Conservation (phyloP, 1,140 invertebrate genomes). For the Drosophila tristis region DNA sequence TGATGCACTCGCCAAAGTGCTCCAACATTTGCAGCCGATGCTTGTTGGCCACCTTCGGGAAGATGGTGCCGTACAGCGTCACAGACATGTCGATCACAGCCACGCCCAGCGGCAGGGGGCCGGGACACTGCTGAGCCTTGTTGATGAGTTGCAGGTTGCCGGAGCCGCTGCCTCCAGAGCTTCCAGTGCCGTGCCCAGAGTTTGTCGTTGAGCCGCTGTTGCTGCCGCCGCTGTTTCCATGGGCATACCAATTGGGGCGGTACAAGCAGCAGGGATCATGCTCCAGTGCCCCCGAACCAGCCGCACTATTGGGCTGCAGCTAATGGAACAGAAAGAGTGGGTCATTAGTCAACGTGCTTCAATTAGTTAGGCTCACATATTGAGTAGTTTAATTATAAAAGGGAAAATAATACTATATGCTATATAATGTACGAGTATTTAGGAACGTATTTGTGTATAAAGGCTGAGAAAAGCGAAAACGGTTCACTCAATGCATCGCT, state of each 20-base stretch:
- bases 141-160: slow-evolving; percentile 81
- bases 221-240: slow-evolving; percentile 64
- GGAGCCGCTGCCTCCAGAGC: slow-evolving; percentile 3
- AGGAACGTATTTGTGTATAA: no score
- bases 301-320: slow-evolving; percentile 95
- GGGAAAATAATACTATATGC: no score
- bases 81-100: slow-evolving; percentile 98
- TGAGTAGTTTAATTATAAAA: background rate
- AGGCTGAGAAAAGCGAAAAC: no score
- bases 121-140: slow-evolving; percentile 84
- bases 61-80: slow-evolving; percentile 96
- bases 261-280: slow-evolving; percentile 97
- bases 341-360: background rate
- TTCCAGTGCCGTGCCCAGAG: background rate
- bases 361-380: background rate
- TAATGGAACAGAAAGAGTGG: slow-evolving; percentile 81
- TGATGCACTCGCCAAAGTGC: slow-evolving; percentile 97
- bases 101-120: slow-evolving; percentile 97
- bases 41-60: slow-evolving; percentile 96
- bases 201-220: background rate
- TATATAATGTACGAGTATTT: no score
- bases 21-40: slow-evolving; percentile 98
- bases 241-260: slow-evolving; percentile 83
- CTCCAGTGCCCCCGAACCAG: slow-evolving; percentile 97
- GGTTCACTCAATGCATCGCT: no score